A percentile compares a stretch with the other conserved stretches of the same genome.
Evolutionary conservation across 2,113 vertebrate genomes (phyloP).

Genomic region (Ameiurus melas): DNA sequence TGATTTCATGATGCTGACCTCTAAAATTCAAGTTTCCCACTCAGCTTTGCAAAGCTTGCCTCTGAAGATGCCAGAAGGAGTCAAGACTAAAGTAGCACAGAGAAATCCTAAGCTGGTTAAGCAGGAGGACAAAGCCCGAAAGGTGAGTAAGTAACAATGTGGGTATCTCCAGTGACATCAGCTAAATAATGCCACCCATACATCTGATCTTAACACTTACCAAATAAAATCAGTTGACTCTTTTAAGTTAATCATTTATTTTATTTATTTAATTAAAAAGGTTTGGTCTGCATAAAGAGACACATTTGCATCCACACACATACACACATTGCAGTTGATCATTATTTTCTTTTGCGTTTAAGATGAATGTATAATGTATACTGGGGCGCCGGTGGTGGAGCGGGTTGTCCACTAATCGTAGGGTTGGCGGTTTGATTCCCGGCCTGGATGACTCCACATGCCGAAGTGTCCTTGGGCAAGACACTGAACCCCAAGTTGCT

Average conservation of each 20-base stretch:
- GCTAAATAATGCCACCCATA: background rate
- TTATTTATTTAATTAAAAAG: background rate
- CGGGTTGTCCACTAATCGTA: no score
- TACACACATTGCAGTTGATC: background rate
- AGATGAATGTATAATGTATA: no score
- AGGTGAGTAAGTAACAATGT: conserved; percentile 57
- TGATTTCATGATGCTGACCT: conserved; percentile 59
- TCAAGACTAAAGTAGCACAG: conserved; percentile 63
- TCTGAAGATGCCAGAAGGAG: conserved; percentile 51
- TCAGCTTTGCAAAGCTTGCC: conserved; percentile 55
- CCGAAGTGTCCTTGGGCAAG: no score
- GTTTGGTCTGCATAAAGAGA: background rate
- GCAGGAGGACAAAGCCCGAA: conserved; percentile 53
- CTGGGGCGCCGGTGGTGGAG: no score
- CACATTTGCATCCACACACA: background rate
- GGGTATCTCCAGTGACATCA: background rate
- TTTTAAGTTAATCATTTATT: background rate
- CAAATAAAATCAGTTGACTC: background rate
- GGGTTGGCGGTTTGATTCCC: no score
- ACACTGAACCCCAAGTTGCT: no score
- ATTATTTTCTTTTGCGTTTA: background rate
- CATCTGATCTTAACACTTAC: background rate
- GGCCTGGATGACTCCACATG: no score
- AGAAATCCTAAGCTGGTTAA: conserved; percentile 58
- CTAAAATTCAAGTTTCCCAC: conserved; percentile 39